These are phyloP conservation scores for Sussaba pulchella DNA, from an alignment of 2,888 invertebrate genomes.

Conservation along the genomic window DNA sequence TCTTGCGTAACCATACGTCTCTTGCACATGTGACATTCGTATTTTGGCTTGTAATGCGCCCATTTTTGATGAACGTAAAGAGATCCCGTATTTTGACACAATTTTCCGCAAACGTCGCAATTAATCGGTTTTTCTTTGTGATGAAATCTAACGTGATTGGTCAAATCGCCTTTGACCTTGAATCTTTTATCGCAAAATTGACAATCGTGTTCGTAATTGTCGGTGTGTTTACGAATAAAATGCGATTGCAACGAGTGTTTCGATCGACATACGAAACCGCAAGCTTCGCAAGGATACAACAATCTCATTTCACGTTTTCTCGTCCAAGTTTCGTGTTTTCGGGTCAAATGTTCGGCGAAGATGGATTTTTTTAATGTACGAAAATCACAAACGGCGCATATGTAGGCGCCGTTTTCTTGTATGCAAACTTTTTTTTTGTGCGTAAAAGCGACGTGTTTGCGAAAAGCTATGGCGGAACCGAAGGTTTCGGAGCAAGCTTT, in stretches of 20 bases:
- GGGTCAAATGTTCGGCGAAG: conserved; percentile 79
- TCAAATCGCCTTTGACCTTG: conserved; percentile 82
- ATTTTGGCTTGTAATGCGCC: conserved; percentile 83
- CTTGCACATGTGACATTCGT: conserved; percentile 82
- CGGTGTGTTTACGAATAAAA: conserved; percentile 82
- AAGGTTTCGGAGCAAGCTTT: conserved; percentile 80
- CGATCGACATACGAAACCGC: conserved; percentile 81
- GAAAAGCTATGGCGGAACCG: conserved; percentile 76
- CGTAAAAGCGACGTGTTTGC: conserved; percentile 82
- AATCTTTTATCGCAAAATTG: conserved; percentile 81
- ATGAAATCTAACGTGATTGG: conserved; percentile 82
- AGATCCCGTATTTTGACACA: conserved; percentile 81
- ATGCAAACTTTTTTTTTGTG: conserved; percentile 82
- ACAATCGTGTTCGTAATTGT: conserved; percentile 81
- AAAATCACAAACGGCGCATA: conserved; percentile 82
- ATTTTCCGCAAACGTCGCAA: conserved; percentile 82
- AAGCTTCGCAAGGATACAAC: conserved; percentile 79
- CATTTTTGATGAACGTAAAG: conserved; percentile 83
- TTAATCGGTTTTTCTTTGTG: conserved; percentile 82
- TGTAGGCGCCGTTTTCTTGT: conserved; percentile 79
- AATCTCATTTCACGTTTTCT: conserved; percentile 73
- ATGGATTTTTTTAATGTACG: conserved; percentile 78
- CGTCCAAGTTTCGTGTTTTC: conserved; percentile 81
- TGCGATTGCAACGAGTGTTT: conserved; percentile 83
- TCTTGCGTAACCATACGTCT: conserved; percentile 83